Conservation (phyloP, 1,140 invertebrate species). For the Euura lappo region DNA sequence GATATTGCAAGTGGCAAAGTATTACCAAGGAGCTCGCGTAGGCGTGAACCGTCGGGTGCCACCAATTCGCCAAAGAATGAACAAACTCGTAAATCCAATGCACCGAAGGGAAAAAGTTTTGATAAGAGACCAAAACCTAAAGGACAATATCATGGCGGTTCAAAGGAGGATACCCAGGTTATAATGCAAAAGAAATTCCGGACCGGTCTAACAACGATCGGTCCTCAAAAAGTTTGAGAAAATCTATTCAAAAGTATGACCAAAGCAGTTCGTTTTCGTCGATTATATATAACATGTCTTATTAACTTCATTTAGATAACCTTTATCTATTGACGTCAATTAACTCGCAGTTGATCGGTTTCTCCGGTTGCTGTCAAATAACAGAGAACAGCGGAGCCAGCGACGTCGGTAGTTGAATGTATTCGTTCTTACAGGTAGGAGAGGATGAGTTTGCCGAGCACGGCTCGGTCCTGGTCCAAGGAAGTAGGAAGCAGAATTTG, state of each 20-base stretch:
- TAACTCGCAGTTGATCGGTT: neutral
- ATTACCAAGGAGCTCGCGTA: conserved; percentile 68
- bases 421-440: conserved; percentile 51
- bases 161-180: conserved; percentile 76
- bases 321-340: neutral
- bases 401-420: no score
- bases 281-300: neutral
- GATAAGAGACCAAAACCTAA: conserved; percentile 80
- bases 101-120: conserved; percentile 68
- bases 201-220: neutral
- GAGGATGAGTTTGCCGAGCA: conserved; percentile 70
- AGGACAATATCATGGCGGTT: conserved; percentile 68
- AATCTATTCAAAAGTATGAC: conserved; percentile 9
- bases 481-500: conserved; percentile 90
- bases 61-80: conserved; percentile 65
- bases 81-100: conserved; percentile 64
- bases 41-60: conserved; percentile 66
- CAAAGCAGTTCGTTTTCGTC: neutral
- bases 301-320: neutral
- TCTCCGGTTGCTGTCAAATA: no score
- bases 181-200: neutral
- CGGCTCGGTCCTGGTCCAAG: conserved; percentile 80
- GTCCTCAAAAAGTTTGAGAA: conserved; percentile 20
- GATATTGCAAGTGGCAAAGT: conserved; percentile 66
- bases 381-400: no score